Conservation (phyloP, 2,888 invertebrate species). For the Sisyra nigra region DNA sequence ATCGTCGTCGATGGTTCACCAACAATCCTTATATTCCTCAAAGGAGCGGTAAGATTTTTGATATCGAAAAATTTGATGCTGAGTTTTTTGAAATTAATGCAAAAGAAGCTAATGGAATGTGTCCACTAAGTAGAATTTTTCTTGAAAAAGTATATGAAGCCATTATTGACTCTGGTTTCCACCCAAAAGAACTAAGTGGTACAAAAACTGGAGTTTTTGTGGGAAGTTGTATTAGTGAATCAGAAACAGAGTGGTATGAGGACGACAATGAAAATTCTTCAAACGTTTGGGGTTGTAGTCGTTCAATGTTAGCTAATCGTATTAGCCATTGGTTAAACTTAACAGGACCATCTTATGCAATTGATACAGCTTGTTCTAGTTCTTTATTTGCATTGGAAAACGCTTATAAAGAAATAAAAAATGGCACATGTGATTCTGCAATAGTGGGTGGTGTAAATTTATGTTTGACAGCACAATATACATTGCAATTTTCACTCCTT, state of each 20-base stretch:
- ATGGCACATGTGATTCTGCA: constrained; percentile 74
- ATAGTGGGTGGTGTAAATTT: constrained; percentile 79
- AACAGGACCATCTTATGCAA: constrained; percentile 73
- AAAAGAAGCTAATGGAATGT: constrained; percentile 42
- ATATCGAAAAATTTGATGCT: constrained; percentile 34
- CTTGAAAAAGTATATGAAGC: constrained; percentile 43
- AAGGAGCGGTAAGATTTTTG: constrained; percentile 48
- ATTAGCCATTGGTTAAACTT: constrained; percentile 79
- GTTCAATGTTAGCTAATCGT: constrained; percentile 45
- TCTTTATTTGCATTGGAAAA: constrained; percentile 76
- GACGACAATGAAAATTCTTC: constrained; percentile 63
- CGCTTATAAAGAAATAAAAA: constrained; percentile 57
- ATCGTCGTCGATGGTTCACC: constrained; percentile 58
- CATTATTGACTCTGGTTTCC: constrained; percentile 42
- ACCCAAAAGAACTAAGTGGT: constrained; percentile 53
- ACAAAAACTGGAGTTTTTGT: constrained; percentile 66
- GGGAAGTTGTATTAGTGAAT: constrained; percentile 62
- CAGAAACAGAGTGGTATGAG: constrained; percentile 56
- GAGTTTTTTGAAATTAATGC: constrained; percentile 49
- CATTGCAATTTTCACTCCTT: constrained; percentile 68
- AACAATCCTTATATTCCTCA: constrained; percentile 38
- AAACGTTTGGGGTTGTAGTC: constrained; percentile 30
- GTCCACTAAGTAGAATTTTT: constrained; percentile 38
- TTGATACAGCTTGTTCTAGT: constrained; percentile 94
- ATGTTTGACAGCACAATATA: constrained; percentile 72